Evolutionary conservation across 1,140 invertebrate genomes (phyloP).

Genomic region (Cardiocondyla obscurior): DNA sequence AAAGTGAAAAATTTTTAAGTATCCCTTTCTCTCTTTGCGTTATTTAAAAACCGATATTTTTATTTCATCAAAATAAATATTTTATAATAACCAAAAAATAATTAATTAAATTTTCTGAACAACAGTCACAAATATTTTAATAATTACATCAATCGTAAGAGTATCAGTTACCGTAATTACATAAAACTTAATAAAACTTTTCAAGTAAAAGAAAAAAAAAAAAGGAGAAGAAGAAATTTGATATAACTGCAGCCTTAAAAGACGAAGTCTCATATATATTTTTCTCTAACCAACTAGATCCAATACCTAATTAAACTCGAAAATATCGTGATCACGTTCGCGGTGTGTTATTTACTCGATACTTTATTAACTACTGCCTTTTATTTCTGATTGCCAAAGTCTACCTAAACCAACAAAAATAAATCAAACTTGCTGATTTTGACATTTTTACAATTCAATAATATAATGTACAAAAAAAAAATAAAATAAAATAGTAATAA

Average conservation of each 20-base stretch:
- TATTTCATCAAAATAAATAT: background rate
- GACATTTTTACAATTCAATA: background rate
- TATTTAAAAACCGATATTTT: background rate
- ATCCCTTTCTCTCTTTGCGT: background rate
- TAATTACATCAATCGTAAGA: background rate
- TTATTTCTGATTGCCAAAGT: constrained; percentile 25
- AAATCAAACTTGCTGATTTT: background rate
- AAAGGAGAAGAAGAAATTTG: background rate
- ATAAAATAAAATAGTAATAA: too few species aligned
- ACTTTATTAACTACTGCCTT: constrained; percentile 60
- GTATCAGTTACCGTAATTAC: background rate
- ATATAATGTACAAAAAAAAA: too few species aligned
- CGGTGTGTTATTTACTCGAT: constrained; percentile 47
- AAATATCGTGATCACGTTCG: constrained; percentile 59
- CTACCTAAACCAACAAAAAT: background rate
- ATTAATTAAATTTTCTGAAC: background rate
- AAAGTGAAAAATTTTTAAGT: background rate
- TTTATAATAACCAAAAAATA: background rate
- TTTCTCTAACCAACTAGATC: constrained; percentile 4
- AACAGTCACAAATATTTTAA: background rate
- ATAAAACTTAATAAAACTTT: background rate
- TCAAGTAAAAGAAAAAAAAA: background rate
- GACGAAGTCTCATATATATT: constrained; percentile 24
- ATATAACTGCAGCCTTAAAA: constrained; percentile 1
- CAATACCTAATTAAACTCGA: constrained; percentile 5